Base-by-base conservation (phyloP, 2,888 invertebrate species). In the Volucella zonaria region DNA sequence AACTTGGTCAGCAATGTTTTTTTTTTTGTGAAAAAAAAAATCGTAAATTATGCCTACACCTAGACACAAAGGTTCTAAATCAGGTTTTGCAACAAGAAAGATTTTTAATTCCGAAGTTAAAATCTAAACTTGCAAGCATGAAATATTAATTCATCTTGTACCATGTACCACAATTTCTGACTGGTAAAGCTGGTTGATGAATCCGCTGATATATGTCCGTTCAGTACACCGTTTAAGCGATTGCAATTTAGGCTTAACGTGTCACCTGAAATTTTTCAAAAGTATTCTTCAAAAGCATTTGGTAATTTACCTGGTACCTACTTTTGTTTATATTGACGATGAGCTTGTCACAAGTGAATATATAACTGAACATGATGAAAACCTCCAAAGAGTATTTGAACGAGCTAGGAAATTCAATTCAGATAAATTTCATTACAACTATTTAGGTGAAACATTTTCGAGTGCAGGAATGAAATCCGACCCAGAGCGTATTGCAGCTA, bases 351-450 rank as follows among this genome's bases (percentile, higher is more conserved):
- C n/a, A 3, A 74, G 66, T n/a, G 15, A 42, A 47, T n/a, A 64
- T 31, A 42, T 66, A 1, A 51, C 52, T 9, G 76, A 71, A 40
- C 76, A 77, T 59, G 77, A 61, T 23, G 42, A 15, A 38, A 77
- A 56, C 40, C 38, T 81, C 31, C n/a, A 75, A 54, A 45, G 23
- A 38, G 66, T 80, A 31, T 52, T 74, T 42, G 40, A 75, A 59
- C 47, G 70, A 11, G 58, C 75, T 1, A 67, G 52, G n/a, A 42
- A 54, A 18, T 56, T 79, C 42, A 79, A 76, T 15, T 18, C 18
- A 18, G 62, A 54, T 9, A 89, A 89, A 86, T 11, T 88, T 23
- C 87, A 89, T 54, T 88, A 89, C 3, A 88, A 87, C 82, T 90
- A 88, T 86, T 73, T 89, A 15, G 90, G 89, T 8, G 1, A 87